Conservation (phyloP, 2,113 vertebrate genomes). For the Conger conger region DNA sequence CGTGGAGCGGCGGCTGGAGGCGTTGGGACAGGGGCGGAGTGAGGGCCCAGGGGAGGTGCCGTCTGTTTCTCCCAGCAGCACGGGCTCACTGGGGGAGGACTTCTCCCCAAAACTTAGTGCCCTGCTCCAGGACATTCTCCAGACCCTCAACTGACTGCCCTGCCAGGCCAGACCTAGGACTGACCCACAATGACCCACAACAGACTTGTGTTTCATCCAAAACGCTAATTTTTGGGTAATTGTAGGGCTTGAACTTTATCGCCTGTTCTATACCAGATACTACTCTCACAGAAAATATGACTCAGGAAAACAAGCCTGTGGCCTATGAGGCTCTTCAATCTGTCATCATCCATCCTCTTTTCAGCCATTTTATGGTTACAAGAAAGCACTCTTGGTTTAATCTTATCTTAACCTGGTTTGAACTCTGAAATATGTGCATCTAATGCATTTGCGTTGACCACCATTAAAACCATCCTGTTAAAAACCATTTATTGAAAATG, state of each 20-base stretch:
- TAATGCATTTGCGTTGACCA: not conserved
- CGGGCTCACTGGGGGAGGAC: conserved; percentile 62
- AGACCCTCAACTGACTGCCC: conserved; percentile 65
- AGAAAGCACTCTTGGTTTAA: not conserved
- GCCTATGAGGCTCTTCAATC: not conserved
- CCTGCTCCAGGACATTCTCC: conserved; percentile 79
- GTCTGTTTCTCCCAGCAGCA: conserved; percentile 40
- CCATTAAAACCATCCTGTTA: not conserved
- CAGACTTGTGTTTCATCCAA: not conserved
- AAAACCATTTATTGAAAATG: not conserved
- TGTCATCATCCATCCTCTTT: not conserved
- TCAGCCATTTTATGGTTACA: not conserved
- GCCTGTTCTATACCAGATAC: not conserved
- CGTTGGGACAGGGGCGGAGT: conserved; percentile 68
- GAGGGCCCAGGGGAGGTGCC: conserved; percentile 39
- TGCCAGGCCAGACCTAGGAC: not conserved
- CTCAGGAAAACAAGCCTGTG: not conserved
- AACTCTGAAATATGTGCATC: not conserved
- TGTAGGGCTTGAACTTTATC: not conserved
- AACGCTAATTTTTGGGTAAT: not conserved
- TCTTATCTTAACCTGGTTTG: not conserved
- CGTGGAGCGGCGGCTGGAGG: conserved; percentile 71
- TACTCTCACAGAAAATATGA: not conserved
- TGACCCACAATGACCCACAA: too few species aligned
- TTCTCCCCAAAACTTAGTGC: conserved; percentile 74